phyloP scores from a whole-genome alignment of 2,888 invertebrate genomes.

The Sipunculus nudus region DNA sequence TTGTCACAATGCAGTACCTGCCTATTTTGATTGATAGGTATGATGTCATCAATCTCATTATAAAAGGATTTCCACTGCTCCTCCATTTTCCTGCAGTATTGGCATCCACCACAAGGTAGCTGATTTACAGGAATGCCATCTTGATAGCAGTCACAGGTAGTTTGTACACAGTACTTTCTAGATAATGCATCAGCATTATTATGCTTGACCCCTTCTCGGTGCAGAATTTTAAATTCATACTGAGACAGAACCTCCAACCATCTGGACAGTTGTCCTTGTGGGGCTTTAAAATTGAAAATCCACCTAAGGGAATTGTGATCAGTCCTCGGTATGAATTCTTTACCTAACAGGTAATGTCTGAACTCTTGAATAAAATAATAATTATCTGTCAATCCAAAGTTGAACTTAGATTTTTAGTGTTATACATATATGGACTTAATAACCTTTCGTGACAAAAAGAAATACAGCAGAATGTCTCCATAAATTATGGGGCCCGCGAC shows the following conservation, averaged over 20 bases:
- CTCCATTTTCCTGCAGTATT: background rate
- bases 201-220: background rate
- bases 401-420: too few species aligned
- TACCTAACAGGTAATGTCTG: background rate
- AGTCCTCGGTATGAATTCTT: background rate
- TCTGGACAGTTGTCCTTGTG: background rate
- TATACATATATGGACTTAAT: too few species aligned
- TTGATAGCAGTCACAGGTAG: background rate
- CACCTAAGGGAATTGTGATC: background rate
- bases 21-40: too few species aligned
- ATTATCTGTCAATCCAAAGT: too few species aligned
- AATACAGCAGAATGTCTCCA: too few species aligned
- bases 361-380: background rate
- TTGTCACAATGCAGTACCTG: too few species aligned
- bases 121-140: background rate
- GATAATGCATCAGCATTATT: constrained; percentile 2
- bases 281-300: background rate
- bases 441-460: too few species aligned
- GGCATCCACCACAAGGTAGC: constrained; percentile 1
- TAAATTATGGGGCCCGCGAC: too few species aligned
- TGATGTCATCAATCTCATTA: too few species aligned
- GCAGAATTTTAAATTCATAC: background rate
- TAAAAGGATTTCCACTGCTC: too few species aligned
- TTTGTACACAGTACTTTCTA: background rate
- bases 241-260: background rate